Percentiles rank a stretch among this genome's conserved stretches.
phyloP scores from a whole-genome alignment of 2,113 vertebrate species.

The Clupea harengus region DNA sequence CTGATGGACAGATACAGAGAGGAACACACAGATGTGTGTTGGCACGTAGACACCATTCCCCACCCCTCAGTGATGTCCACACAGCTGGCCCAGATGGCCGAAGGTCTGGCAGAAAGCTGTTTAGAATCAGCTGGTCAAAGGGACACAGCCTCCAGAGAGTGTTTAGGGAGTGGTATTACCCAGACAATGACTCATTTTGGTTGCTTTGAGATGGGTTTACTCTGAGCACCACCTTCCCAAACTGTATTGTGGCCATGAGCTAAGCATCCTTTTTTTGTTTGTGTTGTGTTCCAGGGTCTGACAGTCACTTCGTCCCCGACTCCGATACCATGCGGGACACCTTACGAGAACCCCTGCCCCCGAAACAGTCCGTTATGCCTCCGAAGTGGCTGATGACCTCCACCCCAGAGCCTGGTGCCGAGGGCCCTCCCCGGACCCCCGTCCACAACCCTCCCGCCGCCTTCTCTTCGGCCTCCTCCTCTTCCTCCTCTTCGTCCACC shows the following conservation, averaged over 20 bases:
- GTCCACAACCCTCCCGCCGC: conserved; percentile 58
- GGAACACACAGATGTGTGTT: not conserved
- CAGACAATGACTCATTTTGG: not conserved
- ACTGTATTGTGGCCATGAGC: not conserved
- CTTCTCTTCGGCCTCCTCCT: conserved; percentile 63
- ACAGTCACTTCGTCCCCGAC: conserved; percentile 74
- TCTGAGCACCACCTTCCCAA: not conserved
- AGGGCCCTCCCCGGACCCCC: conserved; percentile 62
- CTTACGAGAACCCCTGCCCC: conserved; percentile 68
- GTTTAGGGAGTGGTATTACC: not conserved
- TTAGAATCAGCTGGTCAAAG: not conserved
- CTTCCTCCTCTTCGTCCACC: conserved; percentile 44
- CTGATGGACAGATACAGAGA: not conserved
- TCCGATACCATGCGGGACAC: conserved; percentile 73
- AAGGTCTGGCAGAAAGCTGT: not conserved
- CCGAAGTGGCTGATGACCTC: conserved; percentile 86
- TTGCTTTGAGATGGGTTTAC: not conserved
- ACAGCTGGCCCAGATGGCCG: not conserved
- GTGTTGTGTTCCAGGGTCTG: conserved; percentile 71
- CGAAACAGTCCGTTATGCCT: conserved; percentile 82
- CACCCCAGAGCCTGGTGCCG: conserved; percentile 69
- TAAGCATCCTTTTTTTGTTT: not conserved
- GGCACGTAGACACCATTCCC: not conserved
- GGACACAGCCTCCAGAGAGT: not conserved
- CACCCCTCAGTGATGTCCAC: not conserved